Base-by-base conservation (phyloP, 2,113 vertebrate genomes). In the Spheniscus mendiculus region DNA sequence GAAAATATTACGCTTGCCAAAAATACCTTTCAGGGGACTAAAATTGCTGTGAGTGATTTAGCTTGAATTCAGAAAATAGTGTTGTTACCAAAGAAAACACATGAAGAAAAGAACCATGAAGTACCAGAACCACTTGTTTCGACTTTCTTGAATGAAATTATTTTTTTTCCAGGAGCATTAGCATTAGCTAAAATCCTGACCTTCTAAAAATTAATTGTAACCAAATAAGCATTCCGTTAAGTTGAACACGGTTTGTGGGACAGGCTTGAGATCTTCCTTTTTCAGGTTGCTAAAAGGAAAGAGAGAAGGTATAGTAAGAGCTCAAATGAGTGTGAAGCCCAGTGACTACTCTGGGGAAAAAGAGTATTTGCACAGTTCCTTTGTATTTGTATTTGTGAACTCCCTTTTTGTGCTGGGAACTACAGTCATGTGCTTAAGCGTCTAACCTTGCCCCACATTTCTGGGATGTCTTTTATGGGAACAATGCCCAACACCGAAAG, bases 401-500 rank as follows among this genome's bases (percentile, higher is more conserved):
- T 81, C 29, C 22, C 7, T 45, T 71, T 74, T 42, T 66, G 25
- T 36, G 10, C 29, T 42, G 16, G 15, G 42, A 80, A 67, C 30
- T 87, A 23, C 14, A 53, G 14, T 47, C 53, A 36, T 21, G 17
- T 45, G 42, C n/a, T 83, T 59, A 84, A 42, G 18, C 2, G 3
- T 36, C 44, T 40, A 42, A 88, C 25, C 15, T 92, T 45, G 25
- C 29, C 21, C 38, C 40, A 10, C 0, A 0, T 82, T 85, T 79
- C 47, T 67, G 19, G 11, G 23, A 32, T 65, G 17, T 30, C 29
- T 67, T 74, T 49, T 49, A 22, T 6, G 29, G 12, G 15, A 84
- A 42, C 0, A 3, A 62, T 49, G 29, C 18, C 52, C 1, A 0
- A 3, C 40, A 44, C 10, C 0, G 0, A 20, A 76, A 42, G 8